Percentiles rank a stretch among this genome's conserved stretches.
Evolutionary conservation across 2,797 vertebrate genomes (phyloP).

Genomic region (Peromyscus eremicus): DNA sequence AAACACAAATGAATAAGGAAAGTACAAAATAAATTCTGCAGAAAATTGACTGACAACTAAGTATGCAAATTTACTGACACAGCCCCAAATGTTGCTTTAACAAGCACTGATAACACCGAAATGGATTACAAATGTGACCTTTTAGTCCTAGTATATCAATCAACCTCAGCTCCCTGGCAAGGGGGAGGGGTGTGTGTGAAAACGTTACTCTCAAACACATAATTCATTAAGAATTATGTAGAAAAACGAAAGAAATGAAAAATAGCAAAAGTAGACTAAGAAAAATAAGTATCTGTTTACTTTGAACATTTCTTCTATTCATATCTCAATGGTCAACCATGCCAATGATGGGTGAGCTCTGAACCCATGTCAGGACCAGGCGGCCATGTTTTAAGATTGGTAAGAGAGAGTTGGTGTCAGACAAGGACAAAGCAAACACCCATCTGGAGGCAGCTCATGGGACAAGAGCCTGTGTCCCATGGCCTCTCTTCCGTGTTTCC

Average conservation of each 20-base stretch:
- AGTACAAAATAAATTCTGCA: not conserved
- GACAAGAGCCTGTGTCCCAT: not conserved
- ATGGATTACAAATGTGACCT: not conserved
- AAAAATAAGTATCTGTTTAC: not conserved
- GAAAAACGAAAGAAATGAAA: not conserved
- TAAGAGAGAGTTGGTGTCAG: not conserved
- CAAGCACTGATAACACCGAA: not conserved
- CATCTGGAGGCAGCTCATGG: not conserved
- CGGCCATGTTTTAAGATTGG: not conserved
- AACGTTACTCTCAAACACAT: not conserved
- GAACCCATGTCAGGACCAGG: not conserved
- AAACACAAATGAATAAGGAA: conserved; percentile 39
- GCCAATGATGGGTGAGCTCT: not conserved
- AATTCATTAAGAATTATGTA: conserved; percentile 3
- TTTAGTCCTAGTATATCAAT: not conserved
- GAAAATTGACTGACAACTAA: not conserved
- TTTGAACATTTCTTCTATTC: not conserved
- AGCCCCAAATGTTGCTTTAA: not conserved
- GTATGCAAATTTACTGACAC: not conserved
- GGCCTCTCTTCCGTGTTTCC: not conserved
- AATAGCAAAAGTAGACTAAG: not conserved
- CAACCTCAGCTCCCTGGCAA: not conserved
- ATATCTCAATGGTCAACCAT: no score
- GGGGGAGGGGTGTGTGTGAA: not conserved
- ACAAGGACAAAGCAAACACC: not conserved